Evolutionary conservation across 2,113 vertebrate genomes (phyloP), one percentile per base, ranked within the genome.

Genomic region (Xenotilapia leptura): DNA sequence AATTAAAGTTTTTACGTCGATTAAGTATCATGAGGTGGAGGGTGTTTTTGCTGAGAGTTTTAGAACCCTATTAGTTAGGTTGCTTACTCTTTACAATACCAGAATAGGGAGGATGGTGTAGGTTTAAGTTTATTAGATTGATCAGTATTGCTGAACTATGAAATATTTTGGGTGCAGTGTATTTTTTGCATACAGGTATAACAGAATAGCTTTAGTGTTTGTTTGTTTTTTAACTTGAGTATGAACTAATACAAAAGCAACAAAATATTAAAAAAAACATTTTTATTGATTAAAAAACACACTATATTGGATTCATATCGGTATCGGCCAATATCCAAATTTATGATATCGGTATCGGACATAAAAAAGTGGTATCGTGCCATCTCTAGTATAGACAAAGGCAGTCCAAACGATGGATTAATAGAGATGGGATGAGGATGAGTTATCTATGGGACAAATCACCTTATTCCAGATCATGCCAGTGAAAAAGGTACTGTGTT

Each of bases 81-180:
- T 36, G 3, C 33, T 36, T 36, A 8, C 0, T 36, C 7, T 36
- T 36, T 36, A 8, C 8, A 36, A 36, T 2, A 36, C 33, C 33
- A 36, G 33, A 36, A 8, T 36, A 8, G 0, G 33, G 33, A 36
- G 7, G 33, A 4, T 36, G 7, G 7, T 2, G 33, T 0, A 36
- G 33, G 33, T 36, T 36, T 36, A 36, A 9, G 3, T 36, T 36
- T 36, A 36, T 36, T 36, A 36, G 33, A 36, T 9, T 36, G 7
- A 36, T 36, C 33, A 36, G 33, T 36, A 3, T 36, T 36, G 33
- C 7, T 36, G 33, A 36, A 9, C 33, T 36, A 36, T 36, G 33
- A 36, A 36, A 36, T 36, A 36, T 36, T 36, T 36, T 36, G 33
- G 33, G 33, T 36, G 33, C 33, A 36, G 33, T 36, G 33, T 36